Evolutionary conservation across 2,113 vertebrate genomes (phyloP).

Genomic region (Sterrhoptilus dennistouni): DNA sequence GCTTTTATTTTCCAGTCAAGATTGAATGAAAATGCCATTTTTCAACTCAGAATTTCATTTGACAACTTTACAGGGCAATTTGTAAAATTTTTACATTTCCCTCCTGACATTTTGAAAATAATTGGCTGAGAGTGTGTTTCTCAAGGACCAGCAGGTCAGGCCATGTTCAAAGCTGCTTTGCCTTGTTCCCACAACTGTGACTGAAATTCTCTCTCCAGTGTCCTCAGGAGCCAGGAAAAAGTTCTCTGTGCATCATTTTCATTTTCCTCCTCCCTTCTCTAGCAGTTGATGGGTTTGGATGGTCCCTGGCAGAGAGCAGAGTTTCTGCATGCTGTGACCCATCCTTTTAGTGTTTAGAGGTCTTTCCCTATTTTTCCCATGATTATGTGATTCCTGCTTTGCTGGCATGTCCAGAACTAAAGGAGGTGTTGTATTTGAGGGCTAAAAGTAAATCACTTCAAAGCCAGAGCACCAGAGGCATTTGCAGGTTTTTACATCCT

Average conservation of each 20-base stretch:
- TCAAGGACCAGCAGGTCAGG: not conserved
- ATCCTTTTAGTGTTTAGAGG: not conserved
- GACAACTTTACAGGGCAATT: not conserved
- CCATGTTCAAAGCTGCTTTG: not conserved
- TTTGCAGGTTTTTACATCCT: not conserved
- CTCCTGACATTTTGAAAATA: not conserved
- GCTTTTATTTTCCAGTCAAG: not conserved
- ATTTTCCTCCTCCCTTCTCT: not conserved
- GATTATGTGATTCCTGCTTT: not conserved
- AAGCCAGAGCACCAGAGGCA: not conserved
- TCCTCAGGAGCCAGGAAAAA: not conserved
- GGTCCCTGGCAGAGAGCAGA: not conserved
- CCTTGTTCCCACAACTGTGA: not conserved
- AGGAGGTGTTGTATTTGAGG: not conserved
- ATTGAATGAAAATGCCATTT: not conserved
- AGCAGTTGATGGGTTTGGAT: not conserved
- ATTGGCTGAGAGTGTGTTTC: not conserved
- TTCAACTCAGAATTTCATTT: not conserved
- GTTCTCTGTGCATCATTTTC: not conserved
- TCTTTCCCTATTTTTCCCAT: not conserved
- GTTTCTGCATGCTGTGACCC: accelerated
- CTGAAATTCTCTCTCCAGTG: not conserved
- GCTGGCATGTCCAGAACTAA: not conserved
- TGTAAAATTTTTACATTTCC: not conserved
- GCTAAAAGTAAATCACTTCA: not conserved